Conservation (phyloP, 2,113 vertebrate genomes). For the Nymphicus hollandicus region DNA sequence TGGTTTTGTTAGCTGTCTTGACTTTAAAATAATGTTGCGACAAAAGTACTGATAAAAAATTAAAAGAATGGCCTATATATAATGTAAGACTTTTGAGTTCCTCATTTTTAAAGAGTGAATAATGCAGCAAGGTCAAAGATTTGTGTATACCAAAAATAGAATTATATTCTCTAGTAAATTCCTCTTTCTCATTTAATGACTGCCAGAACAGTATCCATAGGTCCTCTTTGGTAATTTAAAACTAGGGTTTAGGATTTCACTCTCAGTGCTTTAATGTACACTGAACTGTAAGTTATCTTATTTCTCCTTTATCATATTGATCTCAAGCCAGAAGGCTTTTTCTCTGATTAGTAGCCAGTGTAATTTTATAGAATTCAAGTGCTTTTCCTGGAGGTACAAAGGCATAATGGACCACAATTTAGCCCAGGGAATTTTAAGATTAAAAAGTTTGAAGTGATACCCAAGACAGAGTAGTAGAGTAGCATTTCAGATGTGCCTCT, state of each 20-base stretch:
- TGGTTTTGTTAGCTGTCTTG: constrained; percentile 10
- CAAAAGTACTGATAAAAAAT: constrained; percentile 53
- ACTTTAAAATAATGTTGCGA: constrained; percentile 45
- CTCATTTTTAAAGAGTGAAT: constrained; percentile 44
- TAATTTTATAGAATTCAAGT: background rate
- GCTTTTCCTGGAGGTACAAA: background rate
- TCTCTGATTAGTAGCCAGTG: background rate
- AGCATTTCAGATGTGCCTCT: background rate
- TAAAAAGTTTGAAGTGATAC: background rate
- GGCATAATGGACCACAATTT: background rate
- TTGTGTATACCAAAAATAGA: background rate
- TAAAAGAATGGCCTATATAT: constrained; percentile 17
- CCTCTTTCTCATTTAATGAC: background rate
- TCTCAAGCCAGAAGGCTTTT: background rate
- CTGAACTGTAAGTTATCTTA: background rate
- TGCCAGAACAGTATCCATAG: background rate
- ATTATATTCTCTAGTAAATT: background rate
- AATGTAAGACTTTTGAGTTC: constrained; percentile 23
- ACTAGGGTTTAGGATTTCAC: background rate
- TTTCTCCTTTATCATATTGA: background rate
- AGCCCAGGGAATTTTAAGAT: background rate
- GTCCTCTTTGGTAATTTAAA: background rate
- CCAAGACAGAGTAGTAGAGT: background rate
- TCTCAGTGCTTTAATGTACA: background rate
- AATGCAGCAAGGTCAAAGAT: constrained; percentile 47